A percentile compares a stretch with the other conserved stretches of the same genome.
These are phyloP conservation scores for Rhynchomys soricoides DNA, from an alignment of 2,113 vertebrate genomes.

Conservation along the genomic window DNA sequence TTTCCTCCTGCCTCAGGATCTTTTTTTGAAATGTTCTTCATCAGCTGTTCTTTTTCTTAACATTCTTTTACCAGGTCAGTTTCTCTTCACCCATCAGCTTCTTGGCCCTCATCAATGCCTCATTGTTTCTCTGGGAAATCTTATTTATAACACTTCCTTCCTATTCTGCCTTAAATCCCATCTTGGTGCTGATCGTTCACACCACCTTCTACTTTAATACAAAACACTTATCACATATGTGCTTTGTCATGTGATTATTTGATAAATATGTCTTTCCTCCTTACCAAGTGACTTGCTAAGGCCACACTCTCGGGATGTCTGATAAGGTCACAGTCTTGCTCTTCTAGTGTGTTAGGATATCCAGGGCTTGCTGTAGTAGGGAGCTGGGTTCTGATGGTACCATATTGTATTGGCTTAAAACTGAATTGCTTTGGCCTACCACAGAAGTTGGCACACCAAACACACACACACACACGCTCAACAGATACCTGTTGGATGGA, in stretches of 20 bases:
- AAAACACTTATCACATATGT: too few relatives aligned
- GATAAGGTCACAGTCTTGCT: too few relatives aligned
- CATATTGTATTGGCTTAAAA: too few relatives aligned
- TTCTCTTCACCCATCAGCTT: neutral
- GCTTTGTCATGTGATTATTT: neutral
- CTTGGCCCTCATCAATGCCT: neutral
- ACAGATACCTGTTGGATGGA: neutral
- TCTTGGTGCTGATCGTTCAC: neutral
- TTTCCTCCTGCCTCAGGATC: neutral
- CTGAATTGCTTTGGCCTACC: too few relatives aligned
- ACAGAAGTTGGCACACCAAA: too few relatives aligned
- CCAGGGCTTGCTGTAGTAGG: too few relatives aligned
- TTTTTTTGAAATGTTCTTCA: neutral
- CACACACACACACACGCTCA: neutral
- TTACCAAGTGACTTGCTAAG: too few relatives aligned
- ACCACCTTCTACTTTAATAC: neutral
- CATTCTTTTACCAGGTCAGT: neutral
- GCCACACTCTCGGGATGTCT: neutral
- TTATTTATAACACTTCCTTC: neutral
- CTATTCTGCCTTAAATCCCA: rapidly evolving
- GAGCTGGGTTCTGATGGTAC: too few relatives aligned
- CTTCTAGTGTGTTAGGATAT: too few relatives aligned
- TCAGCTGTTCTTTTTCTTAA: neutral
- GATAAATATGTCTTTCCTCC: neutral
- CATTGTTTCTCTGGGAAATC: neutral